phyloP scores from a whole-genome alignment of 2,113 vertebrate genomes.

The Echinops telfairi region DNA sequence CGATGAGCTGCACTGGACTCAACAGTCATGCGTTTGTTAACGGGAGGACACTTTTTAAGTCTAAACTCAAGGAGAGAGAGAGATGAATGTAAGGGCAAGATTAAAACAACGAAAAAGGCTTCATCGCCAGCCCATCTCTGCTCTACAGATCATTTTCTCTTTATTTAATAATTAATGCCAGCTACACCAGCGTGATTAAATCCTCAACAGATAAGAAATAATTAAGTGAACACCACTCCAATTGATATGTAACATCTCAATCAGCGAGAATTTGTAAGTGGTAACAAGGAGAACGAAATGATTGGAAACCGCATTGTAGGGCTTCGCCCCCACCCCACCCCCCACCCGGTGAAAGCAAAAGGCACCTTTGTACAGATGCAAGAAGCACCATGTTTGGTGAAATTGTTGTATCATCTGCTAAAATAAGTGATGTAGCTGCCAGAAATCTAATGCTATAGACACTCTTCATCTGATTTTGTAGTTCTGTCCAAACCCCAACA shows the following conservation, averaged over 20 bases:
- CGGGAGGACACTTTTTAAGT: constrained; percentile 68
- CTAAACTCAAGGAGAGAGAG: background rate
- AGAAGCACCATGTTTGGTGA: constrained; percentile 50
- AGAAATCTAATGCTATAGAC: constrained; percentile 51
- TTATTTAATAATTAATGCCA: constrained; percentile 88
- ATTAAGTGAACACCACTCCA: constrained; percentile 86
- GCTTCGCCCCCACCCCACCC: constrained; percentile 16
- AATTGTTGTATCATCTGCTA: constrained; percentile 69
- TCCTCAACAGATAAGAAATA: constrained; percentile 87
- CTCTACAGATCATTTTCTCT: constrained; percentile 83
- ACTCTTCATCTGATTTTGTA: background rate
- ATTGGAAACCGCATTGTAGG: constrained; percentile 70
- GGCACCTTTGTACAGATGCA: constrained; percentile 73
- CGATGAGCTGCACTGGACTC: background rate
- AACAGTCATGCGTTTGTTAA: background rate
- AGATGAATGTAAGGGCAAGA: constrained; percentile 73
- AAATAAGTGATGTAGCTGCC: constrained; percentile 62
- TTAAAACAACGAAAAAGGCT: constrained; percentile 66
- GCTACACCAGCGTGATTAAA: constrained; percentile 83
- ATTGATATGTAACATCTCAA: constrained; percentile 84
- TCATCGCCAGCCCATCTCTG: constrained; percentile 71
- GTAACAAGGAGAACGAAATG: constrained; percentile 76
- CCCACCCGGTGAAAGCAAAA: constrained; percentile 79
- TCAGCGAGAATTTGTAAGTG: constrained; percentile 86
- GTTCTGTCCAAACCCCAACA: background rate